Evolutionary conservation across 2,888 invertebrate species (phyloP), one percentile per base, ranked within the genome.

Genomic region (Sycophila texana): DNA sequence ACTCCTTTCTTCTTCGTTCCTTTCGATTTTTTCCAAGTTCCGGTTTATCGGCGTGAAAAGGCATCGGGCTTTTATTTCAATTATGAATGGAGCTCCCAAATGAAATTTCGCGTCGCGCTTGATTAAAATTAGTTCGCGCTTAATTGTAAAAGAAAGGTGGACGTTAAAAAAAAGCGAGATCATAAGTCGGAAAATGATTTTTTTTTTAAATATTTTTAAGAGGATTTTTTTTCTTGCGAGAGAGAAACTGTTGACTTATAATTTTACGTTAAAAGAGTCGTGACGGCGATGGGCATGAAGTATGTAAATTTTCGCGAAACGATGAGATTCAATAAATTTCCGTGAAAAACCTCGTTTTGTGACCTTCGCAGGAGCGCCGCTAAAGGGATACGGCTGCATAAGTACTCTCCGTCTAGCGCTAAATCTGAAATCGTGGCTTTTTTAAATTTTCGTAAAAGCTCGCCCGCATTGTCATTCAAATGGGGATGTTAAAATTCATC

Each of bases 381-480:
- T 20, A 22, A 58, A 58, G 47, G 39, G 68, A 75, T 75, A 75
- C 60, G 30, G 51, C 18, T 14, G 75, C 57, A 53, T 68, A 58
- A 75, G 66, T 67, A 39, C 72, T 12, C 14, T 39, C 14, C 30
- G 30, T 10, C 51, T 16, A 22, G 12, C 22, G 22, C n/a, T 60
- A 72, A 71, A 75, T 67, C 51, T 39, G 39, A 66, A 79, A 75
- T 74, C 39, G 55, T 61, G 61, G 39, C 39, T 75, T 75, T 75
- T 75, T 60, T 60, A 74, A 74, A 75, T 75, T 71, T 79, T 66
- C 57, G 74, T 66, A 72, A 72, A 71, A 75, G 60, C 71, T 22
- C 20, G 51, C 4, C 18, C n/a, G 7, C 58, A 73, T 80, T 76
- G 67, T 75, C 61, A 80, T 68, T 80, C 67, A 68, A 80, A 76